These are phyloP conservation scores for Balaenoptera acutorostrata DNA, from an alignment of 2,113 vertebrate species.

Conservation along the genomic window DNA sequence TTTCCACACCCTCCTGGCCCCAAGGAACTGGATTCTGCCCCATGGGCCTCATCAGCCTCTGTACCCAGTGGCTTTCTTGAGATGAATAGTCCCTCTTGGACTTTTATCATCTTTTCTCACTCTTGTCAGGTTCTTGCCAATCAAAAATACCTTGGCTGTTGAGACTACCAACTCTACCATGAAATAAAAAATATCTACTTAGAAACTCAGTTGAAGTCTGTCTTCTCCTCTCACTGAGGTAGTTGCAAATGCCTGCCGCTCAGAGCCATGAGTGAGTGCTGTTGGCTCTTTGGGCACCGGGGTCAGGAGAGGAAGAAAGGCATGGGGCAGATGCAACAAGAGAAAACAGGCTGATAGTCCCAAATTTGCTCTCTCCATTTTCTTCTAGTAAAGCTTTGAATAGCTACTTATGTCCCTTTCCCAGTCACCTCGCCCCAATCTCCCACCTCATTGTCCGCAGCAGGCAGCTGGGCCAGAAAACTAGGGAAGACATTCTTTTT, in stretches of 20 bases:
- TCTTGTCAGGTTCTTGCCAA: not conserved
- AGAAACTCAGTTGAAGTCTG: not conserved
- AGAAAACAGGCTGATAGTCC: not conserved
- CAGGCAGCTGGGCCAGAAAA: not conserved
- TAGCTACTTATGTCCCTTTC: not conserved
- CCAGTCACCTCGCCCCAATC: fast-evolving
- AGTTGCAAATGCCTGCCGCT: no score
- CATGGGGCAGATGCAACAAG: not conserved
- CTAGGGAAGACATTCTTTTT: not conserved
- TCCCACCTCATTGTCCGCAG: not conserved
- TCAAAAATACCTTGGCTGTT: not conserved
- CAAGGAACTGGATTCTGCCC: not conserved
- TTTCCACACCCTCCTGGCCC: not conserved
- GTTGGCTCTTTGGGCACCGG: not conserved
- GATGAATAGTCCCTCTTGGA: not conserved
- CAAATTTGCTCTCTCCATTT: not conserved
- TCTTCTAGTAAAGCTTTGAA: not conserved
- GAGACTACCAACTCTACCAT: not conserved
- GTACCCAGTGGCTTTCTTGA: not conserved
- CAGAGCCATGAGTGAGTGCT: not conserved
- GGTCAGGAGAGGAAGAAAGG: not conserved
- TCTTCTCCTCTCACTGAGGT: not conserved
- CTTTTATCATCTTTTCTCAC: not conserved
- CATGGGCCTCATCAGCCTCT: not conserved
- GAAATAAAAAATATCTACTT: not conserved